These are phyloP conservation scores for Microplitis demolitor DNA, from an alignment of 1,140 invertebrate species.

Conservation along the genomic window DNA sequence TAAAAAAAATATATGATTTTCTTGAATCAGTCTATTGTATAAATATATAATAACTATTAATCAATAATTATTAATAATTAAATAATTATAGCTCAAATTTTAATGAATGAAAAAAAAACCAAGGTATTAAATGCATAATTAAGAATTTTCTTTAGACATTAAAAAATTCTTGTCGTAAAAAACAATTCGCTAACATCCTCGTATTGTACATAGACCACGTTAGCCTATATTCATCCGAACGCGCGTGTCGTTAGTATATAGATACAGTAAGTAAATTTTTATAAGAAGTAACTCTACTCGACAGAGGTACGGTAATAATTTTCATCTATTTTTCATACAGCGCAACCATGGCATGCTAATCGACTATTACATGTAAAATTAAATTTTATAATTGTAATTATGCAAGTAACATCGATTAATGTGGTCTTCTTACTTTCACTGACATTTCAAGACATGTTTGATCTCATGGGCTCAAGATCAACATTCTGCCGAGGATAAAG, in stretches of 20 bases:
- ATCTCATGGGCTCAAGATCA: background rate
- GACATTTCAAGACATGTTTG: background rate
- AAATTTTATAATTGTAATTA: no score
- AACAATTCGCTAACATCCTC: slow-evolving; percentile 13
- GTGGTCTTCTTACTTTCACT: background rate
- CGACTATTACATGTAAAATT: no score
- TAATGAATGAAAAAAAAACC: background rate
- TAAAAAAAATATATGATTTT: no score
- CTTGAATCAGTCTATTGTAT: no score
- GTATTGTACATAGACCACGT: background rate
- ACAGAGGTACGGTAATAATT: no score
- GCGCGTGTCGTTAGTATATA: slow-evolving; percentile 1
- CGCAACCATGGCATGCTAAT: background rate
- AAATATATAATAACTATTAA: no score
- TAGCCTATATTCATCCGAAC: slow-evolving; percentile 6
- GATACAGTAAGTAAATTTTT: no score
- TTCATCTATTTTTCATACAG: background rate
- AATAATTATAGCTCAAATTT: no score
- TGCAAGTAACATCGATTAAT: background rate
- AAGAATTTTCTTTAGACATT: background rate
- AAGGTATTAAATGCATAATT: background rate
- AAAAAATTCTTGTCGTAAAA: background rate
- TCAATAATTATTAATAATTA: no score
- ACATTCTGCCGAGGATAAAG: background rate
- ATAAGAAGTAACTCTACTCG: no score